A percentile compares a stretch with the other conserved stretches of the same genome.
These are phyloP conservation scores for Tribolium madens DNA, from an alignment of 1,140 invertebrate genomes.

Conservation along the genomic window DNA sequence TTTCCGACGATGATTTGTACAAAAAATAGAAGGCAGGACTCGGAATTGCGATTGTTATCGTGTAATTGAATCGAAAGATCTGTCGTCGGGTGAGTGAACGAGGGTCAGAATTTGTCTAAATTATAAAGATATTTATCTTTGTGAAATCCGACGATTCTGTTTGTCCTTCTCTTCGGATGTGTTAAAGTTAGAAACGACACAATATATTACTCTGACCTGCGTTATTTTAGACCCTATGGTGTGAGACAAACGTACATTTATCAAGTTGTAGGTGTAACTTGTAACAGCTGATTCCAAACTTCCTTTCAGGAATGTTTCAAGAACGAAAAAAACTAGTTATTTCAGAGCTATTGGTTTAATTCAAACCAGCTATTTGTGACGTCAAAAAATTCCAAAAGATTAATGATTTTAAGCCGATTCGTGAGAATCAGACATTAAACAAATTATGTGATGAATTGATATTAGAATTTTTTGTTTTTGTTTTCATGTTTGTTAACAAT, in stretches of 20 bases:
- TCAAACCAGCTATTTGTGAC: constrained; percentile 4
- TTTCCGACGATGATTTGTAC: not conserved
- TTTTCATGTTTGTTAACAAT: constrained; percentile 23
- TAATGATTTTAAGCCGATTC: constrained; percentile 15
- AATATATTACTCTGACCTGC: constrained; percentile 27
- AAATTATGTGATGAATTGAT: constrained; percentile 30
- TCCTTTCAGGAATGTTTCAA: constrained; percentile 19
- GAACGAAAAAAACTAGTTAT: constrained; percentile 13
- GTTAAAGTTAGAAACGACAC: constrained; percentile 27
- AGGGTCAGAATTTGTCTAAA: constrained; percentile 12
- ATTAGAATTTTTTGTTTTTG: constrained; percentile 19
- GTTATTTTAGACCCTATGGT: constrained; percentile 35
- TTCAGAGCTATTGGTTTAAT: not conserved
- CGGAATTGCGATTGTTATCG: no score
- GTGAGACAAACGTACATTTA: constrained; percentile 31
- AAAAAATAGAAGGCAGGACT: not conserved
- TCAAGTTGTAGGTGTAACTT: constrained; percentile 32
- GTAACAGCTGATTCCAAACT: constrained; percentile 33
- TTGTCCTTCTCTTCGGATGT: constrained; percentile 2
- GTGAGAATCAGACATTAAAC: constrained; percentile 16
- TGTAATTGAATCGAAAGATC: no score
- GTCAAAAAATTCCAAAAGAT: not conserved
- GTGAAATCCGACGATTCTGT: constrained; percentile 10
- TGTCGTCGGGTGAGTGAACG: not conserved
- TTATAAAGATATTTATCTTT: constrained; percentile 30